A percentile compares a stretch with the other conserved stretches of the same genome.
phyloP scores from a whole-genome alignment of 2,888 invertebrate species.

The Caenorhabditis japonica region DNA sequence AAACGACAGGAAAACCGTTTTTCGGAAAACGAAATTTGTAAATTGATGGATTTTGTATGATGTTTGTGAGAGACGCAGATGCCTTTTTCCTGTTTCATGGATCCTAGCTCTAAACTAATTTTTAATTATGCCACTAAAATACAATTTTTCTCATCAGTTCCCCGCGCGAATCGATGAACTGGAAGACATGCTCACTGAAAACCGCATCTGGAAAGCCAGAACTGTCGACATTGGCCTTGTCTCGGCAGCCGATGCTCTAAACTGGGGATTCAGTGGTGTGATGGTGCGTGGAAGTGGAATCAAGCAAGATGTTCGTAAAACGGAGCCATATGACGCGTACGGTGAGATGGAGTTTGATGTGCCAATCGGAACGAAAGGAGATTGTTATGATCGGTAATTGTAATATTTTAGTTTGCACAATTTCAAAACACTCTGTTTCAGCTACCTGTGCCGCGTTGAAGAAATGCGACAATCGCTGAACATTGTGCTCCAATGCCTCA shows the following conservation, averaged over 20 bases:
- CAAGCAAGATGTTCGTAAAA: constrained; percentile 96
- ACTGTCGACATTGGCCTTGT: constrained; percentile 90
- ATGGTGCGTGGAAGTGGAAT: constrained; percentile 98
- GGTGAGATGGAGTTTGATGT: constrained; percentile 94
- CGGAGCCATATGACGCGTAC: constrained; percentile 97
- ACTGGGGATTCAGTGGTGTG: constrained; percentile 95
- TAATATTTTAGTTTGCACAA: not conserved
- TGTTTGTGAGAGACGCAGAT: too few species aligned
- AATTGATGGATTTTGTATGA: too few species aligned
- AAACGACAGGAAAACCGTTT: too few species aligned
- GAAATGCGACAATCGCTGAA: constrained; percentile 91
- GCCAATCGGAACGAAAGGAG: constrained; percentile 93
- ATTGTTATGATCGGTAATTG: constrained; percentile 91
- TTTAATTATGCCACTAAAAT: too few species aligned
- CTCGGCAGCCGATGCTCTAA: constrained; percentile 91
- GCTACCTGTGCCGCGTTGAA: constrained; percentile 85
- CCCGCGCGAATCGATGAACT: constrained; percentile 93
- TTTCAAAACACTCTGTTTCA: constrained; percentile 75
- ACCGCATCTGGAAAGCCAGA: constrained; percentile 93
- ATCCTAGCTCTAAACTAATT: constrained; percentile 1
- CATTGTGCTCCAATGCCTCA: constrained; percentile 95
- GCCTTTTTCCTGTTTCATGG: too few species aligned
- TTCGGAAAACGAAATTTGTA: too few species aligned
- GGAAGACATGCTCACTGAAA: constrained; percentile 92
- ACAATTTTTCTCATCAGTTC: constrained; percentile 83